Evolutionary conservation across 2,113 vertebrate species (phyloP).

Genomic region (Gymnorhina tibicen): DNA sequence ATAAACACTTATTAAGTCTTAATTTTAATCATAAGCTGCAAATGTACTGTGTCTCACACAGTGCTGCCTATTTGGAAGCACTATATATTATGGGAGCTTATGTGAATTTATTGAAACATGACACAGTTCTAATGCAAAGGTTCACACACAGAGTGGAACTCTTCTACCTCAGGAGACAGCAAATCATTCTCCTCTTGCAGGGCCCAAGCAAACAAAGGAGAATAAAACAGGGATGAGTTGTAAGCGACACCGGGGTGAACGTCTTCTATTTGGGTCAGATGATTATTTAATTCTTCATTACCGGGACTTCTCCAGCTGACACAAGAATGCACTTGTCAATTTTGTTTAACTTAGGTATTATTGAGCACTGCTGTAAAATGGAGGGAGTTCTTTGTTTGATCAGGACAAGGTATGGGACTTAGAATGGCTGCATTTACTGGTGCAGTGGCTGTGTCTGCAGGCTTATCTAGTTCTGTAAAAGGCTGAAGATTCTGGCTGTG

Average conservation of each 20-base stretch:
- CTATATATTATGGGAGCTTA: slow-evolving; percentile 23
- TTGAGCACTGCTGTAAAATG: background rate
- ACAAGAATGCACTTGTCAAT: background rate
- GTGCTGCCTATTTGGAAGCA: slow-evolving; percentile 56
- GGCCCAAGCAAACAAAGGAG: background rate
- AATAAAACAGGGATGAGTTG: background rate
- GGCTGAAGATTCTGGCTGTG: background rate
- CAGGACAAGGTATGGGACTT: background rate
- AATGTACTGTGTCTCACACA: slow-evolving; percentile 46
- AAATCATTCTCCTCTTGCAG: background rate
- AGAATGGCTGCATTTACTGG: background rate
- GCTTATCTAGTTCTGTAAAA: background rate
- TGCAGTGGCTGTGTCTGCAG: background rate
- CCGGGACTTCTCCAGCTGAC: background rate
- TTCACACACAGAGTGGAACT: background rate
- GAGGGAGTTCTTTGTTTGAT: background rate
- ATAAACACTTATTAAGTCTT: slow-evolving; percentile 63
- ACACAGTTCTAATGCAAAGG: background rate
- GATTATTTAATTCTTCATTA: background rate
- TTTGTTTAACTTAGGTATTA: background rate
- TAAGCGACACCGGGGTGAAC: background rate
- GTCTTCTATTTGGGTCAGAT: background rate
- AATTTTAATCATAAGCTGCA: slow-evolving; percentile 62
- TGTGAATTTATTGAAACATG: slow-evolving; percentile 7
- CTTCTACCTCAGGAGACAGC: background rate